Evolutionary conservation across 64 coral and sea anemone genomes (phyloP), one percentile per base, ranked within the genome.

Genomic region (Hydrozoanthus tunicans): DNA sequence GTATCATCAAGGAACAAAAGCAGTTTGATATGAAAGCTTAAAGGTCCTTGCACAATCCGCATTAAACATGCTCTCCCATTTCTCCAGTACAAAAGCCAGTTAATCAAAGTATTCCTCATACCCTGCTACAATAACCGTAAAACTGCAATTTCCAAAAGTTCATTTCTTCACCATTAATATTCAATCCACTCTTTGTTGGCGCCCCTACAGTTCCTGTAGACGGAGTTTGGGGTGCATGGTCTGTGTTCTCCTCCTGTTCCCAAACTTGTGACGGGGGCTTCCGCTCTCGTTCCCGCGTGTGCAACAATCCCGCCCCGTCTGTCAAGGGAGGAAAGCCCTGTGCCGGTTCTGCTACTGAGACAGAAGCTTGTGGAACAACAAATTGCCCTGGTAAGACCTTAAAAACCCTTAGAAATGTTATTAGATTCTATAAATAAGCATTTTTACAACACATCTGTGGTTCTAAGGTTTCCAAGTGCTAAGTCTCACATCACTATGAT

Each of bases 281-380:
- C 11, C 70, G 62, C 61, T 32, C 59, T 64, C 69, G 93, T 4
- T 85, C 20, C 0, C 67, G 93, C 11, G 8, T 27, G 15, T 94
- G 93, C 59, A 71, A 91, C 79, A 94, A 69, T 27, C 93, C 93
- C 58, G 62, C 89, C 5, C 81, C 93, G 13, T 77, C 89, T 17
- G 12, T 23, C 6, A 55, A 61, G 12, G 89, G 89, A 9, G 93
- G 93, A 10, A 71, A 72, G 73, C n/a, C 7, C 0, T 94, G 93
- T 70, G 51, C 27, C 17, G 93, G 93, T 6, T 43, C 91, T 17
- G 74, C 66, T 9, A 67, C 13, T 62, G 80, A 92, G 32, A 12
- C 0, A 7, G 67, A 70, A 12, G 80, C 81, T 57, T 79, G 77
- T 58, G 17, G 7, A 6, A 56, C 17, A 79, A 13, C 4, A 3